These are phyloP conservation scores for Octodon degus DNA, from an alignment of 2,113 vertebrate species.

Conservation along the genomic window DNA sequence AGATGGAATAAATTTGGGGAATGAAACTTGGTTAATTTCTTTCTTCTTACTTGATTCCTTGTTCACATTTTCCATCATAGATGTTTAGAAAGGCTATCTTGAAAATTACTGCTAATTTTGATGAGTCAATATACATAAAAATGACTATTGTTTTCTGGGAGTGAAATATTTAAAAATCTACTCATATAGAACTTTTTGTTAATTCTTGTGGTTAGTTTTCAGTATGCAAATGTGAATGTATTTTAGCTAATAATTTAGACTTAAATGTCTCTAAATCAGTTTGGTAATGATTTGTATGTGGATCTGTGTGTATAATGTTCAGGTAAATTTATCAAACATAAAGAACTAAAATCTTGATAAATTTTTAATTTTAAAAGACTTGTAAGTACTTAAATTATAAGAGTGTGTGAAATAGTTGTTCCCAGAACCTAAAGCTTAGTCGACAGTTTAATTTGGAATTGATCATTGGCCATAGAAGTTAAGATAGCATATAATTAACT, in stretches of 20 bases:
- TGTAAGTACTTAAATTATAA: constrained; percentile 12
- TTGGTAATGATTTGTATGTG: not conserved
- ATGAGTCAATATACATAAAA: not conserved
- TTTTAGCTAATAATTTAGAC: constrained; percentile 19
- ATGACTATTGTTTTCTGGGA: not conserved
- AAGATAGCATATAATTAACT: not conserved
- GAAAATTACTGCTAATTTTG: constrained; percentile 24
- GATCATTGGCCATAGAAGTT: not conserved
- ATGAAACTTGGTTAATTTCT: not conserved
- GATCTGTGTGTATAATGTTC: not conserved
- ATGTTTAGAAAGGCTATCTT: not conserved
- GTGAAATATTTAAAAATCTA: constrained; percentile 12
- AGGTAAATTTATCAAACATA: not conserved
- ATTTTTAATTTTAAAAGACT: not conserved
- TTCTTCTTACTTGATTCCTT: not conserved
- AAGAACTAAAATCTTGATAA: not conserved
- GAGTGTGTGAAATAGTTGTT: not conserved
- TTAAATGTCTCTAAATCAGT: not conserved
- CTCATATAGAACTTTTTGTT: constrained; percentile 17
- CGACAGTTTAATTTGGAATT: constrained; percentile 7
- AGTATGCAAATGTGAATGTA: not conserved
- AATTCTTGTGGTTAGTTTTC: not conserved
- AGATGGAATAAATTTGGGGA: not conserved
- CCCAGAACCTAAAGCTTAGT: not conserved
- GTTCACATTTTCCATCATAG: not conserved